Base-by-base conservation (phyloP, 1,140 invertebrate genomes). In the Oreohelix idahoensis region DNA sequence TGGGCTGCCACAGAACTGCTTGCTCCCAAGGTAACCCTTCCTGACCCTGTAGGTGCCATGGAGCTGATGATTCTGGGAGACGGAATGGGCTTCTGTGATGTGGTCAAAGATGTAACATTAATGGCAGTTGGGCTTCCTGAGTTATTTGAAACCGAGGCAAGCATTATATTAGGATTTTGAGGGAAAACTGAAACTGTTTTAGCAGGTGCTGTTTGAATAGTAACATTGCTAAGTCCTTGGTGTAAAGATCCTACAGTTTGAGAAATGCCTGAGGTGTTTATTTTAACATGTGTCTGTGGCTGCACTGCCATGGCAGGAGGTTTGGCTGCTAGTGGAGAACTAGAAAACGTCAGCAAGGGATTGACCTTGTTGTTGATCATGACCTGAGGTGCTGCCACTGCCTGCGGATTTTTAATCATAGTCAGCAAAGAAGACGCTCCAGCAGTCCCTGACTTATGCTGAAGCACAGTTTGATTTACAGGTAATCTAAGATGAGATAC, bases 51-150 rank as follows among this genome's bases (percentile, higher is more conserved):
- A 42, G 71, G 42, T 39, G 26, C 29, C 11, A 81, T 5, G 2
- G 42, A 81, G 53, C 63, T 69, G 58, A 70, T 79, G 36, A 77
- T 58, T 42, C 49, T 51, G 4, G 75, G 49, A 29, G 76, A 51
- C 10, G 45, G 45, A 38, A 69, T 79, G 35, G 53, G 78, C 39
- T 79, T 81, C 38, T 74, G 71, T 45, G 71, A 15, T 45, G 42
- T 45, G 42, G 42, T 45, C 29, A 70, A 1, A 10, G 69, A 70
- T 36, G 51, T 23, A 17, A 58, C 51, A 58, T 58, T 58, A 4
- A 58, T 58, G 4, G 20, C 20, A 58, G 15, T 20, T 26, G 26
- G 20, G 26, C 51, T 58, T 5, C 23, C 20, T 58, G 51, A 4
- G 26, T 17, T 23, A 5, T 58, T 58, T 58, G 51, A 58, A 58